A percentile compares a stretch with the other conserved stretches of the same genome.
Evolutionary conservation across 92 coral and sea anemone genomes (phyloP).

Genomic region (Muricea muricata): DNA sequence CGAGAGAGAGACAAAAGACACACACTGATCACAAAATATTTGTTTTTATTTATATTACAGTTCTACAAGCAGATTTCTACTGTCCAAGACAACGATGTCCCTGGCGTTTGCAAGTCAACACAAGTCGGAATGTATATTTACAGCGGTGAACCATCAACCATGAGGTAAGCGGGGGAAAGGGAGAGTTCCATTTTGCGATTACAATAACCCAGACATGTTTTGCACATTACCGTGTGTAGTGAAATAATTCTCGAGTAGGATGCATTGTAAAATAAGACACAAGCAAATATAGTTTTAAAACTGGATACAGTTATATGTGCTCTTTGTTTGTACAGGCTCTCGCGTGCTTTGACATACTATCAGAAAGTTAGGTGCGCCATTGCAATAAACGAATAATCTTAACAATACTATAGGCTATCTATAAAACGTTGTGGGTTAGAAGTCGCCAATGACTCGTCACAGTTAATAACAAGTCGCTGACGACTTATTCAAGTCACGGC

Average conservation of each 20-base stretch:
- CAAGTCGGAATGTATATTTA: background rate
- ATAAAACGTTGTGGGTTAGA: too few relatives aligned
- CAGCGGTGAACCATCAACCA: conserved; percentile 15
- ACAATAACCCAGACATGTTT: background rate
- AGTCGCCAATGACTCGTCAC: too few relatives aligned
- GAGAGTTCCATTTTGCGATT: conserved; percentile 43
- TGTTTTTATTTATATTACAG: background rate
- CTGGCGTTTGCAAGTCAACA: background rate
- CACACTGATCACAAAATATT: background rate
- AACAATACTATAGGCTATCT: too few relatives aligned
- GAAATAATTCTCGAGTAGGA: background rate
- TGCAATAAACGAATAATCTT: too few relatives aligned
- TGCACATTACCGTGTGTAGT: background rate
- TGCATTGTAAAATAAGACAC: conserved; percentile 4
- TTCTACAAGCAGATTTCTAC: background rate
- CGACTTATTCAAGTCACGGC: too few relatives aligned
- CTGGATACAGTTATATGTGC: background rate
- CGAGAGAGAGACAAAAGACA: conserved; percentile 1
- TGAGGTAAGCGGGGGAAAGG: background rate
- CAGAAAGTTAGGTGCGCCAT: too few relatives aligned
- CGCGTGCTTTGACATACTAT: background rate
- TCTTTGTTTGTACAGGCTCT: background rate
- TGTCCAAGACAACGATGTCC: background rate
- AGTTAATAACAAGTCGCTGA: too few relatives aligned
- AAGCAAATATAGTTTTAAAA: background rate